Conservation (phyloP, 2,113 vertebrate species). For the Bagarius yarrelli region DNA sequence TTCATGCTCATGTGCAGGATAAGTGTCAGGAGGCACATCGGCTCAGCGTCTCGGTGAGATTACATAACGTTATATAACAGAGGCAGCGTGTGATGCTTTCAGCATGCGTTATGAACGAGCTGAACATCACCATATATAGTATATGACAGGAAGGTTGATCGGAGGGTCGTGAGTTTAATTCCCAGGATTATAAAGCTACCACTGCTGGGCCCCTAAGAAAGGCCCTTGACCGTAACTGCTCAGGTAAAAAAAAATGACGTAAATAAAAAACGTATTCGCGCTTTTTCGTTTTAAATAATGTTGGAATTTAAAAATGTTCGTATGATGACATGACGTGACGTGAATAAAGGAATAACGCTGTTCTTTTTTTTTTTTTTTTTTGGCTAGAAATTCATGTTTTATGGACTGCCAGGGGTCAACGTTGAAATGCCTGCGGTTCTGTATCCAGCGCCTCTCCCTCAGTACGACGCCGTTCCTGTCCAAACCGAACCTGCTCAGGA, state of each 20-base stretch:
- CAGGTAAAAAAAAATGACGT: too few species aligned
- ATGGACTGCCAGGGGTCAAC: constrained; percentile 86
- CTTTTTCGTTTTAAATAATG: too few species aligned
- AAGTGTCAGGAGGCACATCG: constrained; percentile 1
- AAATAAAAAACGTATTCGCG: too few species aligned
- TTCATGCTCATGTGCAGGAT: background rate
- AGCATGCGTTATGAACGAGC: background rate
- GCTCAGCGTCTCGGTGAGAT: constrained; percentile 1
- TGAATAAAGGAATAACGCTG: too few species aligned
- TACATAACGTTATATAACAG: constrained; percentile 18
- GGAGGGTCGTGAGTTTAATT: too few species aligned
- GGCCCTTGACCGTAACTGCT: too few species aligned
- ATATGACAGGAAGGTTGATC: background rate
- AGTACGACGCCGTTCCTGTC: constrained; percentile 78
- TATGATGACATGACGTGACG: too few species aligned
- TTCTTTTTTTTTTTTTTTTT: constrained; percentile 13
- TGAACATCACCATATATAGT: background rate
- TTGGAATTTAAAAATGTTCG: too few species aligned
- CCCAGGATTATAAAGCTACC: too few species aligned
- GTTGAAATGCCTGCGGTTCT: constrained; percentile 83
- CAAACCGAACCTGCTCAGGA: constrained; percentile 70
- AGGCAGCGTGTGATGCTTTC: constrained; percentile 1
- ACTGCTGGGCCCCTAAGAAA: too few species aligned
- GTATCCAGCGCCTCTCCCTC: constrained; percentile 86
- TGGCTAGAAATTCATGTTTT: constrained; percentile 89